Evolutionary conservation across 2,113 vertebrate genomes (phyloP), one percentile per base, ranked within the genome.

Genomic region (Malurus cyaneus): DNA sequence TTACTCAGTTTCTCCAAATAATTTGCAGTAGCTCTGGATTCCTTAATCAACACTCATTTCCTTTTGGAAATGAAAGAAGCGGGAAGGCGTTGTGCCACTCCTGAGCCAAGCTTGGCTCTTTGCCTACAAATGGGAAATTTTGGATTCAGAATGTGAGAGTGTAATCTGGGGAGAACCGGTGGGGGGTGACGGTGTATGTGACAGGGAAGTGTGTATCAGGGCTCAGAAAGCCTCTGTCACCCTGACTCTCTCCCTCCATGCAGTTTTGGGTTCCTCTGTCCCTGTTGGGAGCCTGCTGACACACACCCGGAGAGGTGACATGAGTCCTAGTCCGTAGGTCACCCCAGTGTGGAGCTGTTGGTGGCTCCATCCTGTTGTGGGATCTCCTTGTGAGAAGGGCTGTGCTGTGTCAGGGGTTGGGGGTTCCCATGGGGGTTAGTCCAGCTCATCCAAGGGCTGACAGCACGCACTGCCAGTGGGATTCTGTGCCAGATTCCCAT

Each of bases 1-100:
- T 96, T 93, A 91, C 89, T 94, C 82, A 49, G 28, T 97, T 95
- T 94, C 93, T 96, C 93, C 61, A 78, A 93, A 88, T 92, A 94
- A 93, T 90, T 92, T 86, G 80, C 72, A 71, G 11, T 88, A 85
- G 90, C 60, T 88, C 67, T 64, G 89, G 79, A 74, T 88, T 93
- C 92, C 95, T 93, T 84, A 92, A 94, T 96, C 92, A 92, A 32
- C 64, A 25, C 86, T 95, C 12, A 28, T 92, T 97, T 97, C 95
- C 92, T 95, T 90, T 92, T 80, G 57, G 88, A 88, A 91, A 41
- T 54, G 49, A 87, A 88, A 92, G 90, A 46, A 65, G 60, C 2
- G 1, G 60, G 95, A 93, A 95, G 79, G 78, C 36, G 0, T 80
- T 4, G 6, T 11, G 67, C 78, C 23, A 67, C 66, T 70, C 47